Evolutionary conservation across 1,140 invertebrate genomes (phyloP).

Genomic region (Drosophila micromelanica): DNA sequence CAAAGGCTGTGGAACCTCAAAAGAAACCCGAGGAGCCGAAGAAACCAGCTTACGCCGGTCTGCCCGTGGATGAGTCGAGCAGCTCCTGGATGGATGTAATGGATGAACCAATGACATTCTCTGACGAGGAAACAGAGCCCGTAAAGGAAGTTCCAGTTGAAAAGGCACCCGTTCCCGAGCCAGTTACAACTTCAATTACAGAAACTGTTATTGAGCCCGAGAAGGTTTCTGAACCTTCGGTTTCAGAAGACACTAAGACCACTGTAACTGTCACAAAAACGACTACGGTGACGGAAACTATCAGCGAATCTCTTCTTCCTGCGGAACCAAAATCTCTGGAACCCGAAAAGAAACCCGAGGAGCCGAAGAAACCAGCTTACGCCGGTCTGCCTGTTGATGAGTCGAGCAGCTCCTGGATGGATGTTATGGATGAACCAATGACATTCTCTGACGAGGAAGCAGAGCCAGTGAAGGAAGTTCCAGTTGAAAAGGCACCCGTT

Average conservation of each 20-base stretch:
- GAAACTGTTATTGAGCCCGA: conserved; percentile 1
- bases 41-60: conserved; percentile 62
- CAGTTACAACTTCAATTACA: neutral
- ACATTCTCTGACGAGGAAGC: conserved; percentile 81
- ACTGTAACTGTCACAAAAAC: too few relatives aligned
- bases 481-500: neutral
- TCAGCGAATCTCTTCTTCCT: too few relatives aligned
- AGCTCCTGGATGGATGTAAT: too few relatives aligned
- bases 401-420: too few relatives aligned
- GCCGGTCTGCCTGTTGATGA: too few relatives aligned
- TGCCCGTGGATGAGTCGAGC: neutral
- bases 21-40: too few relatives aligned
- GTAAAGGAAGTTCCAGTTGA: conserved; percentile 25
- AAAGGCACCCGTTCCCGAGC: too few relatives aligned
- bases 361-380: too few relatives aligned
- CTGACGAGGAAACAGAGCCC: conserved; percentile 67
- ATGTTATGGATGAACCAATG: too few relatives aligned
- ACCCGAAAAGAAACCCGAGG: neutral
- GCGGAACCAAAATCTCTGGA: conserved; percentile 16
- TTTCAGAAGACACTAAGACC: conserved; percentile 2
- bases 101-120: conserved; percentile 50
- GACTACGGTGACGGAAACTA: too few relatives aligned
- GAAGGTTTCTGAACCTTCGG: neutral
- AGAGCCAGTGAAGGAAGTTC: conserved; percentile 35
- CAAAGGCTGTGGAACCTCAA: conserved; percentile 10